Percentiles rank a stretch among this genome's conserved stretches.
phyloP scores from a whole-genome alignment of 2,888 invertebrate species.

The Gisinianus flammeolus region DNA sequence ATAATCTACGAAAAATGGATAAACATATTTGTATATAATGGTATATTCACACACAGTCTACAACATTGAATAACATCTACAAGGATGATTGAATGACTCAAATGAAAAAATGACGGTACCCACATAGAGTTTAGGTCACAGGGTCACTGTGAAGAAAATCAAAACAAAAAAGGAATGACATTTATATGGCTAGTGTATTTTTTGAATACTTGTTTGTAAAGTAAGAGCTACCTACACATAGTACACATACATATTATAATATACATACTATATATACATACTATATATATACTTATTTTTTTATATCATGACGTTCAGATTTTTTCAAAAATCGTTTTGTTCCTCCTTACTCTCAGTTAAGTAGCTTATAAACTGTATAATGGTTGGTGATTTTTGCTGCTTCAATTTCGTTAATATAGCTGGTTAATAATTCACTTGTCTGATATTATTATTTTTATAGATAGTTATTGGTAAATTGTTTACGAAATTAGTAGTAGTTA shows the following conservation, averaged over 20 bases:
- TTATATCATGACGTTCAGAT: background rate
- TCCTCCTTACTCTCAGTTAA: no score
- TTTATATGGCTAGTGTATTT: no score
- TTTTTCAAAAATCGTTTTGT: no score
- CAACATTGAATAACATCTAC: background rate
- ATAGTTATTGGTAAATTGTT: no score
- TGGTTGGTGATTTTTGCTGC: no score
- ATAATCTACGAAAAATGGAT: background rate
- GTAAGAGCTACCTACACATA: background rate
- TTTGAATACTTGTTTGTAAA: no score
- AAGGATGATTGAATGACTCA: background rate
- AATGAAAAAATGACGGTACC: background rate
- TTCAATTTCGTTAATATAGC: no score
- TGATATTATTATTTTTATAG: no score
- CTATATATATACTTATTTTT: background rate
- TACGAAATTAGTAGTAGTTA: no score
- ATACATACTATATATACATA: background rate
- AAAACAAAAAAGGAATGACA: constrained; percentile 8
- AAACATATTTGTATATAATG: background rate
- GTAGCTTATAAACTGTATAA: no score
- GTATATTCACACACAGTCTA: background rate
- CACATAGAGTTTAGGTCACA: background rate
- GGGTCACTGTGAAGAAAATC: background rate
- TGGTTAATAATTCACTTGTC: no score
- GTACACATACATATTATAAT: background rate